Percentiles rank a stretch among this genome's conserved stretches.
These are phyloP conservation scores for Borostomias antarcticus DNA, from an alignment of 2,797 vertebrate species.

Conservation along the genomic window DNA sequence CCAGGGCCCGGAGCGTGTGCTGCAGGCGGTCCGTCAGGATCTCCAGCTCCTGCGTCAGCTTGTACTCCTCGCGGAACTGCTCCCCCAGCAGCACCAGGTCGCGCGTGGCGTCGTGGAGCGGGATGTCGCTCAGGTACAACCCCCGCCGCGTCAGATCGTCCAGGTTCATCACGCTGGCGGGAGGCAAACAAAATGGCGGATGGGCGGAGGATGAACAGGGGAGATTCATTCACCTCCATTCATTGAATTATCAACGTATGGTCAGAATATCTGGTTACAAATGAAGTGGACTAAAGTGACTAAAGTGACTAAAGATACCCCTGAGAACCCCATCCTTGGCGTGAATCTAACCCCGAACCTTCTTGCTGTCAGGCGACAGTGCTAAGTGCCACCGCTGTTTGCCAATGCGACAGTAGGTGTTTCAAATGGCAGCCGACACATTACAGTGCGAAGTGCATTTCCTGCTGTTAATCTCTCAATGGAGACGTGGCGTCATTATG, in stretches of 20 bases:
- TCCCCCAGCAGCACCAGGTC: slow-evolving; percentile 97
- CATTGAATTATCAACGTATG: neutral
- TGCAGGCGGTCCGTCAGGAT: slow-evolving; percentile 96
- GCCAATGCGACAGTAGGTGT: too few relatives aligned
- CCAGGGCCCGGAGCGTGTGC: slow-evolving; percentile 93
- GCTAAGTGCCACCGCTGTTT: too few relatives aligned
- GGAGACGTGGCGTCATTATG: slow-evolving; percentile 11
- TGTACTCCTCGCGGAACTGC: slow-evolving; percentile 98
- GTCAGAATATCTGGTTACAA: too few relatives aligned
- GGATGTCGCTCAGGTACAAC: slow-evolving; percentile 96
- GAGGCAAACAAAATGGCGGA: neutral
- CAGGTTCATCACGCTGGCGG: slow-evolving; percentile 95
- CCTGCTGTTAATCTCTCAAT: neutral
- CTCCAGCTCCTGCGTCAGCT: slow-evolving; percentile 96
- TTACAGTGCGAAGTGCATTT: neutral
- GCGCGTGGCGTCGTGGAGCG: slow-evolving; percentile 93
- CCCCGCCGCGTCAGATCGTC: slow-evolving; percentile 95
- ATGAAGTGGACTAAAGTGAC: too few relatives aligned
- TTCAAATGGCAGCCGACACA: too few relatives aligned
- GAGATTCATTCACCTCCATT: too few relatives aligned
- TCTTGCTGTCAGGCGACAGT: too few relatives aligned
- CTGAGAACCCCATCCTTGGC: too few relatives aligned
- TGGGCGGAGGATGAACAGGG: neutral
- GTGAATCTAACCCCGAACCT: too few relatives aligned
- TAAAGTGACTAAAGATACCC: too few relatives aligned